These are phyloP conservation scores for Notolabrus celidotus DNA, from an alignment of 2,797 vertebrate species.

Conservation along the genomic window DNA sequence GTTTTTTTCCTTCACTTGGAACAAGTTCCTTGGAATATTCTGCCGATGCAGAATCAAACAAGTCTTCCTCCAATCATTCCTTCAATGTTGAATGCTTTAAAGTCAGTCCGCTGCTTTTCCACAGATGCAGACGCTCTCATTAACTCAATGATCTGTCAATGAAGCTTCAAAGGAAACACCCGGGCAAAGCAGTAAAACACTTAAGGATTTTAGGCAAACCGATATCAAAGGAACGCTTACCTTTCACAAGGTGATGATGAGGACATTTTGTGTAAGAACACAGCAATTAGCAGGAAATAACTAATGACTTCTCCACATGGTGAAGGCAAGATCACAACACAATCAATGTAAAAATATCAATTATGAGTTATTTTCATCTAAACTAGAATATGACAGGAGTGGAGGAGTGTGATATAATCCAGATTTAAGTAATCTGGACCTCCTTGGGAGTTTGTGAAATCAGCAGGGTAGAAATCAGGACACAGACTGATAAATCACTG, in stretches of 20 bases:
- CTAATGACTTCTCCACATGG: neutral
- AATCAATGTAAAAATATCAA: neutral
- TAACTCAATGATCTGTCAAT: constrained; percentile 22
- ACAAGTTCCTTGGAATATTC: neutral
- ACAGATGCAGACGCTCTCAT: constrained; percentile 17
- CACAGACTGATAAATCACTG: neutral
- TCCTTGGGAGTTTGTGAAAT: neutral
- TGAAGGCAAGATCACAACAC: neutral
- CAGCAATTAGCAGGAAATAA: neutral
- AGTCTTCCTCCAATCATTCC: neutral
- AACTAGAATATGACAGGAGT: neutral
- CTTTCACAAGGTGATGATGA: neutral
- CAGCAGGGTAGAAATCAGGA: neutral
- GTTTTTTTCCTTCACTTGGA: neutral
- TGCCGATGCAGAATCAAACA: neutral
- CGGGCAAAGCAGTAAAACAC: neutral
- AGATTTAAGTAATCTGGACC: neutral
- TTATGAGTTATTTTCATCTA: neutral
- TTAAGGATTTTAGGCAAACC: neutral
- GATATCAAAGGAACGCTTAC: neutral
- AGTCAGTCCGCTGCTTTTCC: neutral
- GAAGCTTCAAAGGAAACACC: neutral
- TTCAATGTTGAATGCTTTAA: neutral
- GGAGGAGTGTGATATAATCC: neutral
- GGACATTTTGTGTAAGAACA: neutral